These are phyloP conservation scores for Leptodactylus fuscus DNA, from an alignment of 2,113 vertebrate genomes.

Conservation along the genomic window DNA sequence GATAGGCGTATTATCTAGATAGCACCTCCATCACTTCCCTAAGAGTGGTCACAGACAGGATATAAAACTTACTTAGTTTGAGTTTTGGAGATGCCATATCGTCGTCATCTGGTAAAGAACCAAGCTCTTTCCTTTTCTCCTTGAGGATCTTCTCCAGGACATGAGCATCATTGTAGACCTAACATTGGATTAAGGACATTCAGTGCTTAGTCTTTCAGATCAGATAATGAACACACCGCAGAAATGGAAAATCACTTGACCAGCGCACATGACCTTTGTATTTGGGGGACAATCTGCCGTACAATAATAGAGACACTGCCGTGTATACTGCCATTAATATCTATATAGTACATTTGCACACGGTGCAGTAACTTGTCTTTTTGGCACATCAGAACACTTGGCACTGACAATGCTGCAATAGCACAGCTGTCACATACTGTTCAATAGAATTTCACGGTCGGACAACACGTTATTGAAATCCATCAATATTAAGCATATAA, in stretches of 20 bases:
- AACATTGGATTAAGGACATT: background rate
- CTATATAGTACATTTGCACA: background rate
- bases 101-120: conserved; percentile 91
- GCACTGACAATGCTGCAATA: background rate
- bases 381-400: background rate
- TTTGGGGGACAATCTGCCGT: background rate
- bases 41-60: no score
- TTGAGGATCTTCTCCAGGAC: conserved; percentile 93
- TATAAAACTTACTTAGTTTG: conserved; percentile 94
- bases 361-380: background rate
- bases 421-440: background rate
- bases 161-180: conserved; percentile 98
- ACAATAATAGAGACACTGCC: background rate
- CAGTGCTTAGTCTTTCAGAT: background rate
- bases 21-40: no score
- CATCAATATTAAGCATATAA: background rate
- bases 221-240: background rate
- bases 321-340: background rate
- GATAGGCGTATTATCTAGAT: no score
- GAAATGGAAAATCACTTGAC: background rate
- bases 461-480: background rate
- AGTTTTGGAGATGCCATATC: conserved; percentile 93
- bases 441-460: background rate
- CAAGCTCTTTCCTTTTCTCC: conserved; percentile 93
- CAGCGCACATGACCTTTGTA: background rate